phyloP scores from a whole-genome alignment of 2,113 vertebrate genomes.

The Serinus canaria region DNA sequence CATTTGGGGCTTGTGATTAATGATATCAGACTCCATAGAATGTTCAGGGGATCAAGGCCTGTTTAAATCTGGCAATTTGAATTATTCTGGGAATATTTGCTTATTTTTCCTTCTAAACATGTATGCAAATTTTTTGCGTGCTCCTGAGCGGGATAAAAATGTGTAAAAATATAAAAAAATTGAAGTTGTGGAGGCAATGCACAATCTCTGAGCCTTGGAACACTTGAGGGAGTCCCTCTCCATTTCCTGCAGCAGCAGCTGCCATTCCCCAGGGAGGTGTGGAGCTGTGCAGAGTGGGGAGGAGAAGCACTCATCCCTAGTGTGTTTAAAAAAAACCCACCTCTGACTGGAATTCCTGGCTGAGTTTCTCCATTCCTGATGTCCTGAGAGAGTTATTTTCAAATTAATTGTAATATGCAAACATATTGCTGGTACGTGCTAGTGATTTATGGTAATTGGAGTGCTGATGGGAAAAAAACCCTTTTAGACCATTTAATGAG shows the following conservation, averaged over 20 bases:
- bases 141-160: not conserved
- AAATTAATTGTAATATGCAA: constrained; percentile 6
- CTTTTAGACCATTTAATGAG: not conserved
- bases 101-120: not conserved
- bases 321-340: fast-evolving
- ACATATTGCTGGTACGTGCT: not conserved
- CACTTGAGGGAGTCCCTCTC: not conserved
- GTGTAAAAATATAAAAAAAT: not conserved
- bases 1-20: not conserved
- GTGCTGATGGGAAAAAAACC: not conserved
- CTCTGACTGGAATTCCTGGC: not conserved
- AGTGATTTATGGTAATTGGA: constrained; percentile 50
- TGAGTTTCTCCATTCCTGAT: not conserved
- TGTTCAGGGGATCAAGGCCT: not conserved
- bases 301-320: not conserved
- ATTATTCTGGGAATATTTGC: not conserved
- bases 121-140: not conserved
- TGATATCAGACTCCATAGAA: not conserved
- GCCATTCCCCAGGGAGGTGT: not conserved
- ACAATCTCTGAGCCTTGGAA: not conserved
- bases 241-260: not conserved
- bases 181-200: not conserved
- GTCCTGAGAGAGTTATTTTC: constrained; percentile 24
- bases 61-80: not conserved
- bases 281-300: not conserved